phyloP scores from a whole-genome alignment of 2,888 invertebrate species.

The Dolichopus griseipennis region DNA sequence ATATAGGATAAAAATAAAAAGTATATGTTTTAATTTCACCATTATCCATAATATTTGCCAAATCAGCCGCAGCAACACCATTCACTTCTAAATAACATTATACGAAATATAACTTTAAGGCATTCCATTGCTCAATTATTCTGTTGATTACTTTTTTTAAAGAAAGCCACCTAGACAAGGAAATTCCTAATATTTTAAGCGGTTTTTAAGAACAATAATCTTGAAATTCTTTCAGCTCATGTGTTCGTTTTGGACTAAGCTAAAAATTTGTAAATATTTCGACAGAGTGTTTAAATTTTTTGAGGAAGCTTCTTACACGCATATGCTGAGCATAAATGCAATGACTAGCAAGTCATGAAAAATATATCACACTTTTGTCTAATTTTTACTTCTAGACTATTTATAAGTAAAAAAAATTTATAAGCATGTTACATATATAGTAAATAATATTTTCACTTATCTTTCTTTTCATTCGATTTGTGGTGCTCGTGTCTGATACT shows the following conservation, averaged over 20 bases:
- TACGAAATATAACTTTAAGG: not conserved
- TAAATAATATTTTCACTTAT: too few species aligned
- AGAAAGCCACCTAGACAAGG: not conserved
- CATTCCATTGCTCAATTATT: not conserved
- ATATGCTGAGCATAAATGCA: constrained; percentile 11
- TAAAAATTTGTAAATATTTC: constrained; percentile 11
- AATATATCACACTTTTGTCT: constrained; percentile 7
- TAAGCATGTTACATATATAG: too few species aligned
- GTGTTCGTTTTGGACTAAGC: constrained; percentile 9
- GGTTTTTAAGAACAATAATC: not conserved
- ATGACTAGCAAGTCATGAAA: constrained; percentile 9
- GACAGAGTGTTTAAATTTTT: constrained; percentile 9
- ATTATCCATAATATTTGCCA: too few species aligned
- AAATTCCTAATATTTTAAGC: not conserved
- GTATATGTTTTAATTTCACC: too few species aligned
- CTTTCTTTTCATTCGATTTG: too few species aligned
- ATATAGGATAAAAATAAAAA: too few species aligned
- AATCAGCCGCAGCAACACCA: too few species aligned
- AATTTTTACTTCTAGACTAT: constrained; percentile 9
- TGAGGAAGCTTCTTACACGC: constrained; percentile 10
- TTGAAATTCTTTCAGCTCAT: not conserved
- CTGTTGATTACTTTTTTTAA: not conserved
- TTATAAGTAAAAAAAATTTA: too few species aligned
- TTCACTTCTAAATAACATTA: too few species aligned
- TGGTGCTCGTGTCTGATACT: too few species aligned